These are phyloP conservation scores for Lethrus apterus DNA, from an alignment of 1,140 invertebrate species.

Conservation along the genomic window DNA sequence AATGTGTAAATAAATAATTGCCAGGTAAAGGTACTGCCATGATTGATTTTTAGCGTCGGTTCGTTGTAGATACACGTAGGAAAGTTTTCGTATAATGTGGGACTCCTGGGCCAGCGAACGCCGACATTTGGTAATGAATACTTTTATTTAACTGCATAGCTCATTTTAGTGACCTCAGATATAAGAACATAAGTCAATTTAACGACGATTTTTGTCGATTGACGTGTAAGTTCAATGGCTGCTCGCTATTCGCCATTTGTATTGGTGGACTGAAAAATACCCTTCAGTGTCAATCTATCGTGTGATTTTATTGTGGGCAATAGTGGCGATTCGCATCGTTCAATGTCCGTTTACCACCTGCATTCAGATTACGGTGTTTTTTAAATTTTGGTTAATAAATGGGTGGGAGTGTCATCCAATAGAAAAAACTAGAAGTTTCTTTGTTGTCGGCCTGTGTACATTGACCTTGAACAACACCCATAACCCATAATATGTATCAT, in stretches of 20 bases:
- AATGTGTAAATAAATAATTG: conserved; percentile 16
- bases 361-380: neutral
- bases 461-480: conserved; percentile 30
- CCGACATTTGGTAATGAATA: conserved; percentile 35
- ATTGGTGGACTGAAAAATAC: conserved; percentile 1
- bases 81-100: conserved; percentile 38
- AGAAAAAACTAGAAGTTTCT: conserved; percentile 23
- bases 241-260: conserved; percentile 25
- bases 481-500: conserved; percentile 17
- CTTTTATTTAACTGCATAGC: conserved; percentile 18
- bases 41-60: conserved; percentile 41
- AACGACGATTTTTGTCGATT: conserved; percentile 24
- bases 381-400: conserved; percentile 2
- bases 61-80: conserved; percentile 25
- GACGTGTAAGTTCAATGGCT: conserved; percentile 28
- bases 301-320: too few species aligned
- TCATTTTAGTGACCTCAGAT: conserved; percentile 22
- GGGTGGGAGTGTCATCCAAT: conserved; percentile 21
- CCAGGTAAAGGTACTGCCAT: conserved; percentile 33
- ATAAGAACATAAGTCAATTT: conserved; percentile 28
- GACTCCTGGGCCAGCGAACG: conserved; percentile 29
- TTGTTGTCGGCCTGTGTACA: conserved; percentile 30
- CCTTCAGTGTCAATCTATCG: conserved; percentile 7
- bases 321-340: too few species aligned
- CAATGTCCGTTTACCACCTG: neutral